Base-by-base conservation (phyloP, 2,888 invertebrate species). In the Adela reaumurella region DNA sequence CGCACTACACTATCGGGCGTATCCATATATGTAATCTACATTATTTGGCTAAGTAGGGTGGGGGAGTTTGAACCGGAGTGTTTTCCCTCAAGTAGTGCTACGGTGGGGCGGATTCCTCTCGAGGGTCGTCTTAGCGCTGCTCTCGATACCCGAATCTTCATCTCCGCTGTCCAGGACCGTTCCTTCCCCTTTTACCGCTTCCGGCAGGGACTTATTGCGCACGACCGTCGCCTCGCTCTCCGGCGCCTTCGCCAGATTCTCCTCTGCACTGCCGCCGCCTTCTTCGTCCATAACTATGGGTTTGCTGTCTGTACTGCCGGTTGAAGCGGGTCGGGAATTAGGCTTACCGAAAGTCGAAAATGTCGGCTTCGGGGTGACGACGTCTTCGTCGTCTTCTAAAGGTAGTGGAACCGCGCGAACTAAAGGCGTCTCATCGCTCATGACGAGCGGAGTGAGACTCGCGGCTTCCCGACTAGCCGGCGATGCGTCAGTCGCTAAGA, bases 81-180 rank as follows among this genome's bases (percentile, higher is more conserved):
- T n/a, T n/a, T n/a, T 24, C 17, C 4, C 42, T 18, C 43, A 18
- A 3, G 19, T 66, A 16, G 66, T 59, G 17, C 66, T 53, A 51
- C 65, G 63, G 8, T 14, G 4, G 11, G 35, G 35, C 14, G 35
- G 35, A 53, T 67, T 70, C 46, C 84, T 67, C 59, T 85, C 84
- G 28, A 84, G 70, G 8, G 84, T 83, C 1, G 80, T 77, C 51
- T 81, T 81, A 41, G 81, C 73, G 62, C 84, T 84, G 56, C 84
- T 84, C 61, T 85, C 85, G 46, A 85, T 85, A 3, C 85, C 85
- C 20, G 84, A 85, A 60, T 85, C 85, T 56, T 85, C 85, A 58
- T 85, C 85, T 1, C 84, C 84, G 58, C 84, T 84, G 62, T 86
- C 86, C 43, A 84, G 60, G 28, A 83, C 72, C 43, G 84, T 83